These are phyloP conservation scores for Crossocerus cetratus DNA, from an alignment of 2,888 invertebrate species.

Conservation along the genomic window DNA sequence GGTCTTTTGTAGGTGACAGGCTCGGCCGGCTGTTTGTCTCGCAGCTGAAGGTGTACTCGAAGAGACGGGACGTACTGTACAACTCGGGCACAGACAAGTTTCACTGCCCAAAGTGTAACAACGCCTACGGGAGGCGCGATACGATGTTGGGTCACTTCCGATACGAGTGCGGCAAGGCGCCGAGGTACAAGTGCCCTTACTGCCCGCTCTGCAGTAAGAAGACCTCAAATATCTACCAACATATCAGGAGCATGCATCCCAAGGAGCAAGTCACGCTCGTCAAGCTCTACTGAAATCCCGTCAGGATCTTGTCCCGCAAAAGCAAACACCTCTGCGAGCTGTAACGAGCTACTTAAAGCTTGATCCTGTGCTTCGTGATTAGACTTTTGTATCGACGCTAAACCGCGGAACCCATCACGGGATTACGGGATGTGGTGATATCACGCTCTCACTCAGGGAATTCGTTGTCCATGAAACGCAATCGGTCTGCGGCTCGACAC, in stretches of 20 bases:
- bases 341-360: too few species aligned
- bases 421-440: too few species aligned
- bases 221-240: conserved; percentile 72
- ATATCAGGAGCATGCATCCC: conserved; percentile 70
- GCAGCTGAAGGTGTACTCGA: conserved; percentile 55
- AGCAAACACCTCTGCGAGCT: too few species aligned
- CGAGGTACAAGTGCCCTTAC: conserved; percentile 73
- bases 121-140: conserved; percentile 72
- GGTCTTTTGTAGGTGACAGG: conserved; percentile 68
- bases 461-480: too few species aligned
- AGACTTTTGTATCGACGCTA: too few species aligned
- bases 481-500: too few species aligned
- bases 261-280: conserved; percentile 66
- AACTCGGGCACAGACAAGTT: conserved; percentile 69
- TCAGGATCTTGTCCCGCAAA: too few species aligned
- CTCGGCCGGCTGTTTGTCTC: conserved; percentile 32
- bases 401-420: too few species aligned
- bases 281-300: conserved; percentile 65
- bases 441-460: too few species aligned
- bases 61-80: conserved; percentile 59
- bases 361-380: too few species aligned
- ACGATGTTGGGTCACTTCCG: conserved; percentile 75
- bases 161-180: conserved; percentile 75
- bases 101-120: conserved; percentile 75
- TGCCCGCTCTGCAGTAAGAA: conserved; percentile 71